Base-by-base conservation (phyloP, 1,140 invertebrate species). In the Tachypleus tridentatus region DNA sequence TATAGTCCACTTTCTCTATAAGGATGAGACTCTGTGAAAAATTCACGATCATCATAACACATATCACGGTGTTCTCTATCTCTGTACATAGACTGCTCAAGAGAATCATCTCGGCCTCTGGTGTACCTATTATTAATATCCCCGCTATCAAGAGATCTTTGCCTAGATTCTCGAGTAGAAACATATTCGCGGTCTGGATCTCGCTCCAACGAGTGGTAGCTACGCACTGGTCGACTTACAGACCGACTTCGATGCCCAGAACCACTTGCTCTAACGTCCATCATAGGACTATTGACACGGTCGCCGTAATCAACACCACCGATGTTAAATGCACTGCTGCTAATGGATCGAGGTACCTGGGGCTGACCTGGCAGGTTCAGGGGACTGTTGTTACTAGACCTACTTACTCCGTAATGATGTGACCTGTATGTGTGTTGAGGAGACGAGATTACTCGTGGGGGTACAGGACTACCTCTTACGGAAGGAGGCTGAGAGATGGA, bases 181-280 rank as follows among this genome's bases (percentile, higher is more conserved):
- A 89, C 89, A n/a, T 8, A 54, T 76, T 89, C 87, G 56, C 87
- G 80, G 71, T 88, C 86, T 7, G 87, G 84, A 60, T 77, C 76
- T 51, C 87, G 80, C 75, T 89, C 87, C 67, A 89, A 77, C 7
- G 7, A 8, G 72, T 88, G 86, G 77, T 89, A 90, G 49, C 70
- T 72, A 61, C 87, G 80, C 66, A 78, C 80, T 47, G 73, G 60
- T 7, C 65, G 59, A 4, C 8, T n/a, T 6, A 10, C 47, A 56
- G 60, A 49, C 4, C 60, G 53, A 49, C 52, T 29, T 47, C 66
- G 56, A 48, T 53, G 53, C 7, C 57, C n/a, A 52, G 56, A 51
- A 49, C 49, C n/a, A 50, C 4, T 5, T 29, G 56, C 6, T 48
- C 81, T 82, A 72, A 80, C 82, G 66, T 85, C 80, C 63, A 82